Conservation (phyloP, 1,140 invertebrate species). For the Calycopis cecrops region DNA sequence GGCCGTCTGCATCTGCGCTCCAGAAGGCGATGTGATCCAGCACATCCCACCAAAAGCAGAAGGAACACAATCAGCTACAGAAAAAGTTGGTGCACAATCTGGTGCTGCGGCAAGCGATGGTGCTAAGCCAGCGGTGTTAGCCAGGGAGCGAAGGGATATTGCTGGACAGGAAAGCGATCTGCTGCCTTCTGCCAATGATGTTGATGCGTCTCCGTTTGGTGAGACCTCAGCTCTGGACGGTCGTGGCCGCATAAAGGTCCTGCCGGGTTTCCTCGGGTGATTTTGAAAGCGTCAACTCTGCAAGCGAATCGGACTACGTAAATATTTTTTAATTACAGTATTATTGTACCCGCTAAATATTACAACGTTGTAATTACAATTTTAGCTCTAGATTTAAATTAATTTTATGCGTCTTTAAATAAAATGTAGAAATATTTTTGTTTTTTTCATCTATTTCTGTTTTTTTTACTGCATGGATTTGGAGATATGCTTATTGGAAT, state of each 20-base stretch:
- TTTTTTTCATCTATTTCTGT: neutral
- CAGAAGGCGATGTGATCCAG: conserved; percentile 52
- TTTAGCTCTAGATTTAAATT: neutral
- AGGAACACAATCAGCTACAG: conserved; percentile 63
- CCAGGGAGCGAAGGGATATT: conserved; percentile 40
- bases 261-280: conserved; percentile 59
- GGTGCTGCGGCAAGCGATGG: conserved; percentile 56
- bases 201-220: conserved; percentile 49
- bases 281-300: neutral
- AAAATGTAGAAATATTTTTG: neutral
- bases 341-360: neutral
- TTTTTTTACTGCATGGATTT: too few species aligned
- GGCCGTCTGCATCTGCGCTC: conserved; percentile 53
- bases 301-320: neutral
- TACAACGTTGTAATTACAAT: neutral
- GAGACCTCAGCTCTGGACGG: conserved; percentile 44
- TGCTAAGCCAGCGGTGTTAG: conserved; percentile 32
- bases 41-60: conserved; percentile 54
- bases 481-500: too few species aligned
- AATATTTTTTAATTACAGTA: conserved; percentile 3
- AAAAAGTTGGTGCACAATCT: conserved; percentile 52
- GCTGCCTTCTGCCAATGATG: conserved; percentile 46
- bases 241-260: conserved; percentile 54
- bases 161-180: conserved; percentile 57
- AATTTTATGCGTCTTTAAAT: conserved; percentile 4